phyloP scores from a whole-genome alignment of 2,888 invertebrate genomes.

The Unio delphinus region DNA sequence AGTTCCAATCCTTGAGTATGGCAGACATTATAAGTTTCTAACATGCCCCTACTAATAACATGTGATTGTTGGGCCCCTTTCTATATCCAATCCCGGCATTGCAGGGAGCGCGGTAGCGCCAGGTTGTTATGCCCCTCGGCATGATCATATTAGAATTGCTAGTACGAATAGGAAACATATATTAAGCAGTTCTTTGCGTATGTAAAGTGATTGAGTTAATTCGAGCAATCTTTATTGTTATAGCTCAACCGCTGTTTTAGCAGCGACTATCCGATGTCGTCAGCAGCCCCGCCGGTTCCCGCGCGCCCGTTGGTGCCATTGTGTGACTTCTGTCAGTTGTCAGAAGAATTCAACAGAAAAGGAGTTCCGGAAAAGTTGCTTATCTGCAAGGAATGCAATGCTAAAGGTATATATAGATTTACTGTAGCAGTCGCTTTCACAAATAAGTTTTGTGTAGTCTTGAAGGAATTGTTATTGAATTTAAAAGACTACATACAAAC shows the following conservation, averaged over 20 bases:
- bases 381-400: conserved; percentile 68
- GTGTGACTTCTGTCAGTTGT: conserved; percentile 69
- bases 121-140: no score
- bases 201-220: background rate
- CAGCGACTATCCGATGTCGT: conserved; percentile 4
- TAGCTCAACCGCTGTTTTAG: conserved; percentile 14
- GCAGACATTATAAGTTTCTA: no score
- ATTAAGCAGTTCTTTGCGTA: background rate
- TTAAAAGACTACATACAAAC: no score
- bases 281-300: background rate
- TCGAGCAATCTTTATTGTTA: conserved; percentile 3
- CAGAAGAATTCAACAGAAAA: conserved; percentile 67
- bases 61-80: no score
- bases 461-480: no score
- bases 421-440: no score
- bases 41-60: no score
- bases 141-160: no score
- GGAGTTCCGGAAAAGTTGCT: conserved; percentile 64
- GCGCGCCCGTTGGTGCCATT: conserved; percentile 16
- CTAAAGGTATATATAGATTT: conserved; percentile 60
- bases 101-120: no score
- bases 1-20: no score
- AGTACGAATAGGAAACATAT: background rate
- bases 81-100: no score
- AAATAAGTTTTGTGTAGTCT: no score